phyloP scores from a whole-genome alignment of 2,113 vertebrate genomes.

The Phycodurus eques region DNA sequence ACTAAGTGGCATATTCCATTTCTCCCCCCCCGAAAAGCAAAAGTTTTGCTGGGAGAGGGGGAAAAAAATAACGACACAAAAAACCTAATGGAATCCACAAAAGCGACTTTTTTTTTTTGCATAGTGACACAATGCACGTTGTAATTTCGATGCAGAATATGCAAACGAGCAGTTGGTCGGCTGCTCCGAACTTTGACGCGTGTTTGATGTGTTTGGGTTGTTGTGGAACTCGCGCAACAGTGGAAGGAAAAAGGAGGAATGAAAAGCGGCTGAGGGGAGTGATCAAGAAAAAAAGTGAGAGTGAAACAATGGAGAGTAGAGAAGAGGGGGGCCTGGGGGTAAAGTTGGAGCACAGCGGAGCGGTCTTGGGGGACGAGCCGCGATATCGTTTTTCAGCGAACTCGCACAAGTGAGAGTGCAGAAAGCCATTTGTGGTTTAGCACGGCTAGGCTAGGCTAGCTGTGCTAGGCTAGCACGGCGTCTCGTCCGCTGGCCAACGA shows the following conservation, averaged over 20 bases:
- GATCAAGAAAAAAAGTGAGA: neutral
- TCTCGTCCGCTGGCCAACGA: conserved; percentile 29
- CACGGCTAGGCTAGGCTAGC: neutral
- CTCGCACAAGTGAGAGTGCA: neutral
- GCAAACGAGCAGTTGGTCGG: too few species aligned
- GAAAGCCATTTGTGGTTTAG: neutral
- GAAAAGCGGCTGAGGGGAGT: neutral
- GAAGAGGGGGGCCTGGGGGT: neutral
- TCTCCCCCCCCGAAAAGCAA: too few species aligned
- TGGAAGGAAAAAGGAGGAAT: neutral
- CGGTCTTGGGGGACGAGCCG: neutral
- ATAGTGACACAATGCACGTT: too few species aligned
- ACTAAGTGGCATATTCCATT: too few species aligned
- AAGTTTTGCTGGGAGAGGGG: too few species aligned
- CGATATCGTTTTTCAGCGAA: neutral
- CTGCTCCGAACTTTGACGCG: too few species aligned
- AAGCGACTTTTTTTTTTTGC: too few species aligned
- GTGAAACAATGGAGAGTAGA: neutral
- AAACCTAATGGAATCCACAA: too few species aligned
- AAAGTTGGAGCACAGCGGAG: neutral
- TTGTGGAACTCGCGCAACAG: neutral
- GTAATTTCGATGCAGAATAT: too few species aligned
- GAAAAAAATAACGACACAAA: too few species aligned
- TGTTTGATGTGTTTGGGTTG: neutral
- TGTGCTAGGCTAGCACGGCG: conserved; percentile 40